These are phyloP conservation scores for Pachymerium ferrugineum DNA, from an alignment of 2,888 invertebrate species.

Conservation along the genomic window DNA sequence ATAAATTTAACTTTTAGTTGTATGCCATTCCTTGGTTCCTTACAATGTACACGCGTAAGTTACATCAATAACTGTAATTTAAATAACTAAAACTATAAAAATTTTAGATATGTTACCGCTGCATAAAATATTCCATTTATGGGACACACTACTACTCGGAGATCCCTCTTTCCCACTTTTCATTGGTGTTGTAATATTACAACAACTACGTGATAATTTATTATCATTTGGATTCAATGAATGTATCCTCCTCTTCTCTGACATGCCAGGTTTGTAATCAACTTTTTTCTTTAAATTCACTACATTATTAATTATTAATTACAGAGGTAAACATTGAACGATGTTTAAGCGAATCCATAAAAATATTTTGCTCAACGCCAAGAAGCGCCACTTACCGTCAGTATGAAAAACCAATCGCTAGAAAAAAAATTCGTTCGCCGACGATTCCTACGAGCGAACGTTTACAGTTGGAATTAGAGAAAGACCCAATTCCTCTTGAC, in stretches of 20 bases:
- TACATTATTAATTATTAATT: slow-evolving; percentile 35
- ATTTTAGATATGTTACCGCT: slow-evolving; percentile 89
- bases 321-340: slow-evolving; percentile 86
- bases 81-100: not conserved
- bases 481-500: slow-evolving; percentile 62
- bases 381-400: slow-evolving; percentile 79
- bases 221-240: slow-evolving; percentile 93
- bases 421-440: slow-evolving; percentile 7
- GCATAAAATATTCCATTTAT: slow-evolving; percentile 93
- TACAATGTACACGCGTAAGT: slow-evolving; percentile 96
- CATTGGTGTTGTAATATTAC: slow-evolving; percentile 86
- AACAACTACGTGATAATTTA: slow-evolving; percentile 75
- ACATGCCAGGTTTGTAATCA: slow-evolving; percentile 65
- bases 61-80: slow-evolving; percentile 6
- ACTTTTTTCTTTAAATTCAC: not conserved
- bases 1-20: slow-evolving; percentile 50
- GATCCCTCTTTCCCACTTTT: slow-evolving; percentile 89
- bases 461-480: slow-evolving; percentile 48
- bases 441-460: not conserved
- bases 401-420: slow-evolving; percentile 55
- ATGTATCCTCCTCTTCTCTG: slow-evolving; percentile 96
- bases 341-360: slow-evolving; percentile 81
- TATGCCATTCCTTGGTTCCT: slow-evolving; percentile 99
- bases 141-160: slow-evolving; percentile 92
- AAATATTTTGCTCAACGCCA: slow-evolving; percentile 78